Conservation (phyloP, 2,113 vertebrate species). For the Rhodinocichla rosea region DNA sequence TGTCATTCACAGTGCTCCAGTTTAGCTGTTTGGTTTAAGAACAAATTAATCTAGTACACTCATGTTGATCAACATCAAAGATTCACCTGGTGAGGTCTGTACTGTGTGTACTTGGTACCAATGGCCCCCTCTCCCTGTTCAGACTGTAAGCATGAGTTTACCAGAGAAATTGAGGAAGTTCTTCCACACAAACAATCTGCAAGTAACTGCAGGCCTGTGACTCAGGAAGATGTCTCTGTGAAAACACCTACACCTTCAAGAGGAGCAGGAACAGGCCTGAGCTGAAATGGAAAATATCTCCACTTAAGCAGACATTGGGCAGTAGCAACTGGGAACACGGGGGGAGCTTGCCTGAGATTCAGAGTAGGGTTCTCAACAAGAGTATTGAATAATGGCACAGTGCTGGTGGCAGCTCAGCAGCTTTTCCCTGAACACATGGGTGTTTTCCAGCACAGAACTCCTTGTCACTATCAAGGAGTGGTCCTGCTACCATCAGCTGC, state of each 20-base stretch:
- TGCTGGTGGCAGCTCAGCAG: fast-evolving
- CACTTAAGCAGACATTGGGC: background rate
- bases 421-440: fast-evolving
- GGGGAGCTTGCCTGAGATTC: background rate
- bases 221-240: background rate
- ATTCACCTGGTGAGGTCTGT: background rate
- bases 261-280: background rate
- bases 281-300: background rate
- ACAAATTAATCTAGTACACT: background rate
- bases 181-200: background rate
- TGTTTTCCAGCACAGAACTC: background rate
- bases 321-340: fast-evolving
- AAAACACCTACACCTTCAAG: background rate
- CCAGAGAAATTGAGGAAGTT: background rate
- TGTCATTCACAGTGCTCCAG: background rate
- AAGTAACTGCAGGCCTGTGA: background rate
- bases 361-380: background rate
- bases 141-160: background rate
- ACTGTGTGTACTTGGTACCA: background rate
- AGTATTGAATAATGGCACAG: background rate
- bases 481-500: background rate
- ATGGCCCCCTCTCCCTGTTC: background rate
- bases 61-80: background rate
- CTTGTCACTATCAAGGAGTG: background rate
- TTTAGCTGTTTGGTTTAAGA: background rate